Conservation (phyloP, 2,113 vertebrate species). For the Leuciscus idus region DNA sequence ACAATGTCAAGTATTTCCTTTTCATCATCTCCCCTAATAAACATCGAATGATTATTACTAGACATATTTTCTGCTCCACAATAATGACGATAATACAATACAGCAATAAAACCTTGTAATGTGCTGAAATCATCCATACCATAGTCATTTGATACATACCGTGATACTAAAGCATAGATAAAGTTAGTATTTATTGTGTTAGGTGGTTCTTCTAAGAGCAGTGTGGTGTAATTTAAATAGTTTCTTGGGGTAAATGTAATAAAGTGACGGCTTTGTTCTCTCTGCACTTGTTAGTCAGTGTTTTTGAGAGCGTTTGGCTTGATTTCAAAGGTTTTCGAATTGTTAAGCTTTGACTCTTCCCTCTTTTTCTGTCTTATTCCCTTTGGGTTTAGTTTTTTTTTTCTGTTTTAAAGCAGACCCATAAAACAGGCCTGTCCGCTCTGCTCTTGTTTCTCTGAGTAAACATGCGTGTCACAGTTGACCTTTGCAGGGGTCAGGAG, state of each 20-base stretch:
- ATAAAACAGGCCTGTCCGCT: slow-evolving; percentile 79
- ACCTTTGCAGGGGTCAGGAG: slow-evolving; percentile 81
- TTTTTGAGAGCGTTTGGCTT: not conserved
- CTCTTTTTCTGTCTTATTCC: slow-evolving; percentile 5
- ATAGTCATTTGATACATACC: not conserved
- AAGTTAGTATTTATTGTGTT: not conserved
- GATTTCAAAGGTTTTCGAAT: not conserved
- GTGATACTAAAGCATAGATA: not conserved
- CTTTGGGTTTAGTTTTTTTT: not conserved
- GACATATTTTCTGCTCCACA: not conserved
- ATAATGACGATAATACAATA: not conserved
- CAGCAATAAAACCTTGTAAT: not conserved
- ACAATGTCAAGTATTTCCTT: not conserved
- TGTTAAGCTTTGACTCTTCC: not conserved
- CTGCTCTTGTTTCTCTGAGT: slow-evolving; percentile 79
- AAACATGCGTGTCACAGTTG: slow-evolving; percentile 85
- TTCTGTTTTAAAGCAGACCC: slow-evolving; percentile 67
- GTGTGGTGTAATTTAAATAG: not conserved
- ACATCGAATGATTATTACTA: not conserved
- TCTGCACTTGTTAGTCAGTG: not conserved
- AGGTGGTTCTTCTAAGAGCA: not conserved
- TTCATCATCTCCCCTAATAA: not conserved
- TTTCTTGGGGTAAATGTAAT: not conserved
- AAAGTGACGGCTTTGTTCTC: not conserved
- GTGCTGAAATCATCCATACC: not conserved